Conservation (phyloP, 1,140 invertebrate species). For the Achroia grisella region DNA sequence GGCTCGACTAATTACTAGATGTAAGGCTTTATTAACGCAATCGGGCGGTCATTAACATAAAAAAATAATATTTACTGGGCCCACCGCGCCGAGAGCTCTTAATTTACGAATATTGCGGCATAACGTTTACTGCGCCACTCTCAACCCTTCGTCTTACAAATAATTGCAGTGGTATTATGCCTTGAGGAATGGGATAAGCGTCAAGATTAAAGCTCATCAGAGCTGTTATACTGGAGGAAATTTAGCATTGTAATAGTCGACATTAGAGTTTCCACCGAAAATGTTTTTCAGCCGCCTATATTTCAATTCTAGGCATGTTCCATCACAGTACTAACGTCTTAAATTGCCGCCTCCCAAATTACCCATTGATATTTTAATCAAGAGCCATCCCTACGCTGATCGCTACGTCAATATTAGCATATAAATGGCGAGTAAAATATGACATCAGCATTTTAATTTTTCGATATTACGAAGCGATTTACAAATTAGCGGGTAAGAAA, state of each 20-base stretch:
- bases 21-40: slow-evolving; percentile 72
- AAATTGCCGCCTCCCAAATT: slow-evolving; percentile 42
- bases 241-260: slow-evolving; percentile 46
- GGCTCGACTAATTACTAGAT: slow-evolving; percentile 64
- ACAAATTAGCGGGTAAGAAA: slow-evolving; percentile 72
- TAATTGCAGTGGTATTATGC: slow-evolving; percentile 61
- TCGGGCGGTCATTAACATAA: slow-evolving; percentile 69
- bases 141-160: slow-evolving; percentile 66
- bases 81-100: slow-evolving; percentile 39
- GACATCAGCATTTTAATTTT: slow-evolving; percentile 73
- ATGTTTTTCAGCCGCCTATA: too few relatives aligned
- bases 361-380: slow-evolving; percentile 69
- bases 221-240: slow-evolving; percentile 43
- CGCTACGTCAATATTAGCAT: slow-evolving; percentile 54
- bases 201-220: slow-evolving; percentile 61
- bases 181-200: slow-evolving; percentile 56
- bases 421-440: slow-evolving; percentile 70
- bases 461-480: slow-evolving; percentile 70
- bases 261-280: slow-evolving; percentile 12
- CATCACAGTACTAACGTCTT: slow-evolving; percentile 21
- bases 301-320: too few relatives aligned
- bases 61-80: slow-evolving; percentile 71
- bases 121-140: slow-evolving; percentile 44
- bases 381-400: slow-evolving; percentile 25
- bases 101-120: slow-evolving; percentile 69